phyloP scores from a whole-genome alignment of 2,113 vertebrate genomes.

The Carlito syrichta region DNA sequence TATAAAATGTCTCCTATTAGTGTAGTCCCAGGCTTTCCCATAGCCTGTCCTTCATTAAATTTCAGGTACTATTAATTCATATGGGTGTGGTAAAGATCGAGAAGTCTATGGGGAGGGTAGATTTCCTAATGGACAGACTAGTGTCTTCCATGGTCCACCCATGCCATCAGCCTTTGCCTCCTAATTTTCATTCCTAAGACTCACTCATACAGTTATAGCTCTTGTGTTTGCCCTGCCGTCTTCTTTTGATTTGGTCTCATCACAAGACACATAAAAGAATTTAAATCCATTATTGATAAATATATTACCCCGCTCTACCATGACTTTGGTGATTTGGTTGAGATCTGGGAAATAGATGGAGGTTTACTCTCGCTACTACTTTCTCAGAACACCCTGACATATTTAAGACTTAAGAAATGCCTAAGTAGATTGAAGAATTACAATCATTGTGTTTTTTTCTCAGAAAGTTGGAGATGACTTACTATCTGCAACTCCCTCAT shows the following conservation, averaged over 20 bases:
- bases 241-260: neutral
- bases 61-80: neutral
- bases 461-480: neutral
- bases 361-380: neutral
- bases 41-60: neutral
- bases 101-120: neutral
- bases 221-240: neutral
- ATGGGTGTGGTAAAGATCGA: neutral
- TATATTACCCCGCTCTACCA: neutral
- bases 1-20: neutral
- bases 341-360: neutral
- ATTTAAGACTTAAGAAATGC: neutral
- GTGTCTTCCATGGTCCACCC: neutral
- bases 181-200: neutral
- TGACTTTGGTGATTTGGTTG: neutral
- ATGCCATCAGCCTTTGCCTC: accelerated
- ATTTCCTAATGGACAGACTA: neutral
- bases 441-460: neutral
- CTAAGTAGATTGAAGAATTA: neutral
- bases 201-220: neutral
- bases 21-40: neutral
- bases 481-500: neutral
- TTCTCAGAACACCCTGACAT: neutral
- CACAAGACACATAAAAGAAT: neutral
- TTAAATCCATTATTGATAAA: neutral